Base-by-base conservation (phyloP, 2,113 vertebrate species). In the Brienomyrus brachyistius region DNA sequence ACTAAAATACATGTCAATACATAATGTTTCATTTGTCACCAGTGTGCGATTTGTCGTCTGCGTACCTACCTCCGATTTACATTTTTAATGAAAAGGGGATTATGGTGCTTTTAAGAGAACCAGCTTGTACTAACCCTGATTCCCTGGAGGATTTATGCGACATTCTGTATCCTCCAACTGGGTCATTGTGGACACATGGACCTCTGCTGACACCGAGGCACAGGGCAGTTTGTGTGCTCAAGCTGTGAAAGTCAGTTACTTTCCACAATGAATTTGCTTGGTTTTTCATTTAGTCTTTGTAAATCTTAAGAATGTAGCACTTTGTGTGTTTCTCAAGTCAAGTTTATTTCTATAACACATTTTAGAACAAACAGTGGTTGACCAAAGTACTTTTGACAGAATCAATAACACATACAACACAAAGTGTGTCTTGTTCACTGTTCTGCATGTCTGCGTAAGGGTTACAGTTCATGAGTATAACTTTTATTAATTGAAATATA, bases 71-170 rank as follows among this genome's bases (percentile, higher is more conserved):
- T 19, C 52, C 40, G 80, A 84, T 85, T 62, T 15, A 35, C 50
- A 62, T 66, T 52, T 27, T 5, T 77, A 52, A 85, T 84, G 70
- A 43, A 51, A 74, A 35, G 48, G 45, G 85, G 82, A n/a, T 62
- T 89, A 89, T 91, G 83, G 31, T 77, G 90, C 91, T 90, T 91
- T 91, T 91, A 56, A 54, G 7, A 90, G 77, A 48, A 89, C 90
- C 91, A 92, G 88, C 94, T 95, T 94, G 94, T 94, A 94, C 88
- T 93, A 93, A 90, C 93, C 92, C 93, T 56, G 92, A 92, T 93
- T 95, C 92, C 88, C 47, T 19, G 59, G 62, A 50, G 62, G 88
- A 88, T 27, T 27, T 62, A 40, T 7, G 15, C 62, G 31, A 77
- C 87, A 89, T 54, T 59, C 23, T 90, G 89, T 84, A 27, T 27